Conservation (phyloP, 2,888 invertebrate genomes). For the Acronicta aceris region DNA sequence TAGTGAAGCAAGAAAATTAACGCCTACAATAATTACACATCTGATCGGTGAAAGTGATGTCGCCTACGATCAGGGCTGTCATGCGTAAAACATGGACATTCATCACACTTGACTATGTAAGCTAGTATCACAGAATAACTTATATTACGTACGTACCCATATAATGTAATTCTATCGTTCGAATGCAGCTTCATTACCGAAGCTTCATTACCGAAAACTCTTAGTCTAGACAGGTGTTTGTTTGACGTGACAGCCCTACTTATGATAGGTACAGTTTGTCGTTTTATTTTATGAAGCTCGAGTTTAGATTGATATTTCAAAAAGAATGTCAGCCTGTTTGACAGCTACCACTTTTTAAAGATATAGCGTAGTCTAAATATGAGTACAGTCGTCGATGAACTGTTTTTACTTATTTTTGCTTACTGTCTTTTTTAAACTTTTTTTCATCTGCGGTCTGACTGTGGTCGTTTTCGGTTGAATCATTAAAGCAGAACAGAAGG, state of each 20-base stretch:
- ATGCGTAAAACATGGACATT: background rate
- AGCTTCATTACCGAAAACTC: too few species aligned
- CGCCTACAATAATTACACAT: slow-evolving; percentile 69
- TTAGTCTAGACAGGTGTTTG: background rate
- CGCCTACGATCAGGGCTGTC: slow-evolving; percentile 42
- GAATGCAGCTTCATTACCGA: too few species aligned
- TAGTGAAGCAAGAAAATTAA: slow-evolving; percentile 60
- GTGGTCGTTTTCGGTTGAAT: too few species aligned
- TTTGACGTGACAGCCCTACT: slow-evolving; percentile 25
- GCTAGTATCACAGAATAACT: too few species aligned
- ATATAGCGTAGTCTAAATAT: slow-evolving; percentile 23
- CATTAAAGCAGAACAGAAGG: too few species aligned
- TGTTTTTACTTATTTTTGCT: slow-evolving; percentile 8
- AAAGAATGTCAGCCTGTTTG: slow-evolving; percentile 45
- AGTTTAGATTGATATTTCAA: slow-evolving; percentile 51
- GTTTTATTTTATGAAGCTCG: slow-evolving; percentile 28
- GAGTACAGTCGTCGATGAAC: slow-evolving; percentile 28
- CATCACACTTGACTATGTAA: background rate
- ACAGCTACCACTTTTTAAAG: slow-evolving; percentile 51
- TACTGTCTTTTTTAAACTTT: background rate
- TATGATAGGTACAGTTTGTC: slow-evolving; percentile 15
- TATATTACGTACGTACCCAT: background rate
- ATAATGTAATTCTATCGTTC: background rate
- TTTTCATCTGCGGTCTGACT: too few species aligned
- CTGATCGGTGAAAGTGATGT: slow-evolving; percentile 76